These are phyloP conservation scores for Cabera pusaria DNA, from an alignment of 2,888 invertebrate species.

Conservation along the genomic window DNA sequence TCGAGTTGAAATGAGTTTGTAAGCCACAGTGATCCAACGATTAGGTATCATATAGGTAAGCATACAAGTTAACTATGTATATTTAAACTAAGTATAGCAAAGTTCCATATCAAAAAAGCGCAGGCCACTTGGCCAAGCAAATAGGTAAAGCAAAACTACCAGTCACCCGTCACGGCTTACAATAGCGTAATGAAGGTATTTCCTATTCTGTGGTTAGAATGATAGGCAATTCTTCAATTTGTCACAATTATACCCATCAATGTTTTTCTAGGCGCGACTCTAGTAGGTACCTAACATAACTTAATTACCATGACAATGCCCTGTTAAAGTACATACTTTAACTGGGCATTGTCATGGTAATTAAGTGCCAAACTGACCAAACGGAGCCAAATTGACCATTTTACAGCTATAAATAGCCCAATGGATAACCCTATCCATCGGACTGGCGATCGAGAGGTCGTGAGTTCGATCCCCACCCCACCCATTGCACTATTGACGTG, in stretches of 20 bases:
- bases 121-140: constrained; percentile 40
- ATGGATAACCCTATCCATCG: too few species aligned
- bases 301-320: constrained; percentile 48
- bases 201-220: too few species aligned
- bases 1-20: too few species aligned
- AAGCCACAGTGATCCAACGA: constrained; percentile 7
- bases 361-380: too few species aligned
- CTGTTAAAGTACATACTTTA: too few species aligned
- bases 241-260: constrained; percentile 43
- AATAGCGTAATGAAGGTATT: constrained; percentile 43
- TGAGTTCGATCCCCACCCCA: too few species aligned
- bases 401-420: too few species aligned
- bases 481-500: too few species aligned
- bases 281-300: constrained; percentile 22
- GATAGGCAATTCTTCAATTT: constrained; percentile 41
- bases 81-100: constrained; percentile 42
- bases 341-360: constrained; percentile 48
- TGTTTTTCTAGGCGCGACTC: constrained; percentile 24
- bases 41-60: too few species aligned
- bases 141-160: constrained; percentile 40
- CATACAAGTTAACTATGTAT: too few species aligned
- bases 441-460: too few species aligned
- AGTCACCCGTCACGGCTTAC: constrained; percentile 39
- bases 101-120: constrained; percentile 37
- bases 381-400: too few species aligned